These are phyloP conservation scores for Alcedo atthis DNA, from an alignment of 2,797 vertebrate genomes.

Conservation along the genomic window DNA sequence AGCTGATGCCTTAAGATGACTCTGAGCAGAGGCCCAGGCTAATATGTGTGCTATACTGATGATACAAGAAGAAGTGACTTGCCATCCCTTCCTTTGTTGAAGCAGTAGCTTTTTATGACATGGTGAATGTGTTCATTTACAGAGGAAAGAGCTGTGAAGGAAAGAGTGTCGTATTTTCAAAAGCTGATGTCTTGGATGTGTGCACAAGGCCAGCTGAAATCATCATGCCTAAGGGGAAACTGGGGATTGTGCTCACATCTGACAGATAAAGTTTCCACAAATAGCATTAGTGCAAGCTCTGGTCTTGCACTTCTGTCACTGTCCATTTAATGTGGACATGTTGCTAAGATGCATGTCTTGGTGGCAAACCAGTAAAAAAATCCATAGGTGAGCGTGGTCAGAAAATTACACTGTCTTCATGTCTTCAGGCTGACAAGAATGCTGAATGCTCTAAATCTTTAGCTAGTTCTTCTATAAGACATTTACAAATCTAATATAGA, in stretches of 20 bases:
- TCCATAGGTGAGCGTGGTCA: background rate
- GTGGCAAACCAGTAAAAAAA: background rate
- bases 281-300: background rate
- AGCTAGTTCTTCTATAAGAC: background rate
- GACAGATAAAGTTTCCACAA: background rate
- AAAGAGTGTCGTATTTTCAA: background rate
- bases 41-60: background rate
- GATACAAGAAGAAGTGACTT: background rate
- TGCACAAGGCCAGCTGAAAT: background rate
- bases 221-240: background rate
- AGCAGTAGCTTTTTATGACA: background rate
- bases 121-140: background rate
- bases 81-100: background rate
- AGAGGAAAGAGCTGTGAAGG: background rate
- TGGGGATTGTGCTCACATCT: background rate
- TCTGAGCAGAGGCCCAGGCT: background rate
- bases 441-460: background rate
- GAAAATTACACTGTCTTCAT: background rate
- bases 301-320: background rate
- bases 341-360: background rate
- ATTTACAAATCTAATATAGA: conserved; percentile 9
- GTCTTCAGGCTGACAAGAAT: background rate
- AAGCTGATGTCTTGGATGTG: background rate
- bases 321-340: background rate
- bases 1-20: background rate